Percentiles rank a stretch among this genome's conserved stretches.
phyloP scores from a whole-genome alignment of 2,888 invertebrate genomes.

The Synergus itoensis region DNA sequence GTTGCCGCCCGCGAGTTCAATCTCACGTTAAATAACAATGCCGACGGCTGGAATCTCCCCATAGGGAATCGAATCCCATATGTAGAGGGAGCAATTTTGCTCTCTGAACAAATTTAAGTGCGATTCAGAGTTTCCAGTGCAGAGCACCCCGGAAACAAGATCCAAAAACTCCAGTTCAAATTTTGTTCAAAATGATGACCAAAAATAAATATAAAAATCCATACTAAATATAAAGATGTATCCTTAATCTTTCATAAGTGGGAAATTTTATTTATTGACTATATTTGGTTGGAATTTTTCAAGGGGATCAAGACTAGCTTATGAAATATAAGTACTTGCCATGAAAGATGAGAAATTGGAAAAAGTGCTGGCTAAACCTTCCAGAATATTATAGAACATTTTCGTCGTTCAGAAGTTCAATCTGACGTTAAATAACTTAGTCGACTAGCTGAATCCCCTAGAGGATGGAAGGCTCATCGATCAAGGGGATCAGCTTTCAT shows the following conservation, averaged over 20 bases:
- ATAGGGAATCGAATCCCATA: constrained; percentile 19
- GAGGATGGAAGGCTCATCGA: constrained; percentile 64
- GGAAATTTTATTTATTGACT: no score
- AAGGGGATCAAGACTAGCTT: not conserved
- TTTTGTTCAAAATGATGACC: not conserved
- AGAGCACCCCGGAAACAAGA: not conserved
- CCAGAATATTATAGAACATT: constrained; percentile 15
- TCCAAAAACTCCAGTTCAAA: not conserved
- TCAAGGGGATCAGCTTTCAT: constrained; percentile 63
- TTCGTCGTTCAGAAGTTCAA: constrained; percentile 51
- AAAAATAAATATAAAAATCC: no score
- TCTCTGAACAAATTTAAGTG: constrained; percentile 26
- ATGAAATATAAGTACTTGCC: not conserved
- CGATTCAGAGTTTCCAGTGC: constrained; percentile 9
- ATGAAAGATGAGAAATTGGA: not conserved
- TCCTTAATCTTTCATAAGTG: no score
- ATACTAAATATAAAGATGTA: no score
- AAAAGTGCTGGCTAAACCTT: constrained; percentile 3
- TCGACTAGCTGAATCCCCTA: constrained; percentile 53
- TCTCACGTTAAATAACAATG: constrained; percentile 60
- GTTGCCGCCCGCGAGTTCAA: constrained; percentile 50
- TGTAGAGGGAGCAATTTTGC: constrained; percentile 11
- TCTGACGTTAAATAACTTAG: constrained; percentile 62
- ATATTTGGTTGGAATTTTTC: no score
- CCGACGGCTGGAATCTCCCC: constrained; percentile 41